Evolutionary conservation across 2,888 invertebrate species (phyloP).

Genomic region (Caenorhabditis panamensis): DNA sequence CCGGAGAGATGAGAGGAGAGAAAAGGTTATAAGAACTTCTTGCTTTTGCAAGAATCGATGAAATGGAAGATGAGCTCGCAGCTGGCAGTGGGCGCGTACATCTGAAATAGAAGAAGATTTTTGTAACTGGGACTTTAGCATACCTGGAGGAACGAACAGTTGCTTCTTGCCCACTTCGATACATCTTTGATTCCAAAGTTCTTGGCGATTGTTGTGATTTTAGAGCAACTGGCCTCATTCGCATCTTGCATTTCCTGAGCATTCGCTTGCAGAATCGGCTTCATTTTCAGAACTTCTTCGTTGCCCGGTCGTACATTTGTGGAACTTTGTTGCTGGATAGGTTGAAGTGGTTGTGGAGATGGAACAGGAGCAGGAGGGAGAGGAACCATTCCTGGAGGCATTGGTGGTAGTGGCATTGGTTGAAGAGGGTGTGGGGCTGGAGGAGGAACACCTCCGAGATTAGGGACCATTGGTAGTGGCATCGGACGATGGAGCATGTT

Average conservation of each 20-base stretch:
- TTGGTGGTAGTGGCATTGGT: conserved; percentile 13
- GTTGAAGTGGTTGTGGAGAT: conserved; percentile 37
- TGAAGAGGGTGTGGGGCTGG: conserved; percentile 16
- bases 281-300: conserved; percentile 48
- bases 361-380: conserved; percentile 1
- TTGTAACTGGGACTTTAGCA: not conserved
- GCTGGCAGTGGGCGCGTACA: conserved; percentile 63
- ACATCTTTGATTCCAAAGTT: conserved; percentile 67
- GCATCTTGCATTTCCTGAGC: conserved; percentile 64
- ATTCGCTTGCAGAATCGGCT: conserved; percentile 54
- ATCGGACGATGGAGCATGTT: conserved; percentile 39
- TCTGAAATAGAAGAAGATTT: conserved; percentile 15
- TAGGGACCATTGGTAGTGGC: conserved; percentile 27
- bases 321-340: conserved; percentile 37
- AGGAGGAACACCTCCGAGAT: conserved; percentile 2
- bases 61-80: conserved; percentile 68
- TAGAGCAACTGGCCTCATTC: conserved; percentile 61
- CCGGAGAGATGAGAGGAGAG: conserved; percentile 1
- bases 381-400: conserved; percentile 39
- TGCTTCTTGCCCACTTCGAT: conserved; percentile 62
- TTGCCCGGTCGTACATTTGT: conserved; percentile 18
- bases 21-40: conserved; percentile 59
- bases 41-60: conserved; percentile 66
- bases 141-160: conserved; percentile 64
- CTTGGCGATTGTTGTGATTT: conserved; percentile 54